Base-by-base conservation (phyloP, 2,113 vertebrate genomes). In the Apeltes quadracus region DNA sequence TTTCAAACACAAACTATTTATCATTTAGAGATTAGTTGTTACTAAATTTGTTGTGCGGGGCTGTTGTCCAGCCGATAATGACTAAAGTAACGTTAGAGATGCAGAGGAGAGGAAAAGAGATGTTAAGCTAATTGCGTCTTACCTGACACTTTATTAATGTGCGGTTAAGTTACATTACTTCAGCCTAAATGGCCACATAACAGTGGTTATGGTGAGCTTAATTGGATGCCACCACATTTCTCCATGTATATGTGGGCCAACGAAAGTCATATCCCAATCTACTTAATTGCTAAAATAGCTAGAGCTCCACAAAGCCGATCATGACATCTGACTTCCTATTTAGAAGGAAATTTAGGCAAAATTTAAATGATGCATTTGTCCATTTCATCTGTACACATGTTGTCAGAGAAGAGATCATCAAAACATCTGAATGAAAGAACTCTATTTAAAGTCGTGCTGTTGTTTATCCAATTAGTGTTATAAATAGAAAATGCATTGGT, bases 391-490 rank as follows among this genome's bases (percentile, higher is more conserved):
- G 13, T 61, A 13, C 0, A 1, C 23, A 36, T 54, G 11, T 23
- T 38, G 36, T 32, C 65, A 54, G 36, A 15, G 23, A 66, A 57
- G n/a, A 57, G 54, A 57, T 43, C 53, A 69, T 84, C 57, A 67
- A 29, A 78, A 41, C 59, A 54, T 56, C 22, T 62, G 53, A 67
- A 66, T 57, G 16, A 66, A 78, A 77, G 43, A 29, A 54, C 25
- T 25, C 25, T 29, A 59, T 69, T 73, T 65, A 51, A 72, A 66
- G 23, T 78, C 61, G 71, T 82, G 65, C 87, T 89, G 75, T 84
- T 89, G 79, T 89, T 90, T 87, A 89, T 89, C 81, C 80, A 46
- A 82, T 89, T 88, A 85, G 59, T 69, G 58, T 78, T 86, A 86
- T 86, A 83, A 66, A 14, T 5, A 63, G 43, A 65, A 74, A 81